Conservation (phyloP, 2,888 invertebrate species). For the Mythimna impura region DNA sequence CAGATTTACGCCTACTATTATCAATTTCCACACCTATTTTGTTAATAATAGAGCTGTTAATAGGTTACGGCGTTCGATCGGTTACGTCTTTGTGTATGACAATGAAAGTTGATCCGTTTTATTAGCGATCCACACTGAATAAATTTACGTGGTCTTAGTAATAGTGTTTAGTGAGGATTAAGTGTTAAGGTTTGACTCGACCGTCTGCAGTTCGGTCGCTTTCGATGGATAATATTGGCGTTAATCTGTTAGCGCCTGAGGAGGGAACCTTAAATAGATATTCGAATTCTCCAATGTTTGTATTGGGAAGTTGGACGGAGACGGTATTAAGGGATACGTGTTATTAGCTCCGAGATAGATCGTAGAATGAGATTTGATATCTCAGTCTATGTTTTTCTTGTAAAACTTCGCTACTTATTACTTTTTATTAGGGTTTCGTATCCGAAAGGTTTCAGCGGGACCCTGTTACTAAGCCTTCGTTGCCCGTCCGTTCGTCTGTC, state of each 20-base stretch:
- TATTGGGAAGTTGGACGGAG: constrained; percentile 66
- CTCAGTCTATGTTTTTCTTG: constrained; percentile 48
- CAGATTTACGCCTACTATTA: constrained; percentile 62
- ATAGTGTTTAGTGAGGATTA: constrained; percentile 86
- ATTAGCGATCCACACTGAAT: constrained; percentile 84
- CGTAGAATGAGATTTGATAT: constrained; percentile 50
- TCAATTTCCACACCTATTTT: constrained; percentile 65
- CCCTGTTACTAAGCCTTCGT: too few relatives aligned
- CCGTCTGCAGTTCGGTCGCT: constrained; percentile 78
- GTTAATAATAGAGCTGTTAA: constrained; percentile 61
- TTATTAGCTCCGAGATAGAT: constrained; percentile 59
- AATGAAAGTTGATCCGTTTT: constrained; percentile 80
- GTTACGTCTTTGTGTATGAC: constrained; percentile 67
- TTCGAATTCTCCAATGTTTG: constrained; percentile 78
- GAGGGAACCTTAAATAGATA: constrained; percentile 84
- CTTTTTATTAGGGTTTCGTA: constrained; percentile 8
- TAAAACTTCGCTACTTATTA: constrained; percentile 46
- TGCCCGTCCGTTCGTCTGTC: too few relatives aligned
- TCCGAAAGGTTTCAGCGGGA: too few relatives aligned
- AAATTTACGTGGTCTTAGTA: constrained; percentile 83
- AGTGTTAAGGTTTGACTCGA: constrained; percentile 75
- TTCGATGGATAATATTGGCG: constrained; percentile 81
- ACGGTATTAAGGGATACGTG: constrained; percentile 60
- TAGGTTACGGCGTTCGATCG: constrained; percentile 46
- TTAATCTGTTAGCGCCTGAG: constrained; percentile 84